Conservation (phyloP, 2,888 invertebrate genomes). For the Leuctra nigra region DNA sequence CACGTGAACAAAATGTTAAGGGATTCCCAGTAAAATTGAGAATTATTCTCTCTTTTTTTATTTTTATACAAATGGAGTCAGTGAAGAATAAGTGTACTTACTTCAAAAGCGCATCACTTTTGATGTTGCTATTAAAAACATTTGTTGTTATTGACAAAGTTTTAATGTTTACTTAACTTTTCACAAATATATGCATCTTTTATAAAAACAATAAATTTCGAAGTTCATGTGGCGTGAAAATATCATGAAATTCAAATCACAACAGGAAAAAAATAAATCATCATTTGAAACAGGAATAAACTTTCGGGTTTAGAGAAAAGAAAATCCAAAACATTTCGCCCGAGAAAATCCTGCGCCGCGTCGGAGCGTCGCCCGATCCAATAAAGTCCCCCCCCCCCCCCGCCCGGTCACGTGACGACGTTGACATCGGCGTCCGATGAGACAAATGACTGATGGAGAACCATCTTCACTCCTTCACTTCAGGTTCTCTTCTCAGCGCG, state of each 20-base stretch:
- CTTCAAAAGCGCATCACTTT: no score
- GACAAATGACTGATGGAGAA: slow-evolving; percentile 13
- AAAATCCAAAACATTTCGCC: not conserved
- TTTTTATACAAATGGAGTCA: no score
- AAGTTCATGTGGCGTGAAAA: slow-evolving; percentile 8
- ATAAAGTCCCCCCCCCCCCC: not conserved
- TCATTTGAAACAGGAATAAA: slow-evolving; percentile 4
- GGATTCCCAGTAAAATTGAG: no score
- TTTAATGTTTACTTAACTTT: no score
- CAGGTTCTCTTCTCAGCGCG: no score
- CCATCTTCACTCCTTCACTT: not conserved
- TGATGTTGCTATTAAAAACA: no score
- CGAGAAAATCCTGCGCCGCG: not conserved
- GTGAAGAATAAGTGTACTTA: no score
- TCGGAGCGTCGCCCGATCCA: not conserved
- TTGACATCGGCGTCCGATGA: slow-evolving; percentile 7
- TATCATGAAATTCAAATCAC: slow-evolving; percentile 2
- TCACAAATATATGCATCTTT: no score
- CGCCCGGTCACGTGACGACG: not conserved
- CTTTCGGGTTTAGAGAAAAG: not conserved
- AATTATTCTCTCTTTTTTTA: no score
- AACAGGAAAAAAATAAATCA: slow-evolving; percentile 9
- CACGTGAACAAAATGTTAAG: no score
- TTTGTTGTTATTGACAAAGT: no score
- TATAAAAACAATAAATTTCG: not conserved